Conservation (phyloP, 1,140 invertebrate species). For the Ooceraea biroi region DNA sequence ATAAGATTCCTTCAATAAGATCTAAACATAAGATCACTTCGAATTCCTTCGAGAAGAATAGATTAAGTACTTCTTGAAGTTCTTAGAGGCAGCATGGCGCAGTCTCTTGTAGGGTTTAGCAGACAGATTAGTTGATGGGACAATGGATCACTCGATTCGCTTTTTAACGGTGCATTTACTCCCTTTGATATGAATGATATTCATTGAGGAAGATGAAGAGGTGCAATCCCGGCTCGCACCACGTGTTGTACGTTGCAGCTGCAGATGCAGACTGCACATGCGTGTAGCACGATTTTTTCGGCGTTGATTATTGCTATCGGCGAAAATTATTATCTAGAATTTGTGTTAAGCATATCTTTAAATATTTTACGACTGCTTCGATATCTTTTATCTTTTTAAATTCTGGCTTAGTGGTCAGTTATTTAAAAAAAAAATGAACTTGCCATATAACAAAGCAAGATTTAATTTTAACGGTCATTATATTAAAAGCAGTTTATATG, state of each 20-base stretch:
- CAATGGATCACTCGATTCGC: conserved; percentile 21
- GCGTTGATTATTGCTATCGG: neutral
- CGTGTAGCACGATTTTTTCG: neutral
- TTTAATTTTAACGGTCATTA: no score
- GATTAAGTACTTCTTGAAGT: neutral
- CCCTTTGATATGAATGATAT: conserved; percentile 25
- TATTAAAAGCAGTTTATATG: no score
- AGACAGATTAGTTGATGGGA: conserved; percentile 26
- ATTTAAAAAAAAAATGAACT: no score
- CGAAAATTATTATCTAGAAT: neutral
- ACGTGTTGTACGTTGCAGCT: neutral
- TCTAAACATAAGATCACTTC: neutral
- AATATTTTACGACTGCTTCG: no score
- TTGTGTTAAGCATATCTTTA: no score
- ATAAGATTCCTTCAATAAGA: no score
- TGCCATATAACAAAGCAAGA: no score
- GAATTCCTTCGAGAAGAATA: neutral
- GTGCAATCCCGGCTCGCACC: neutral
- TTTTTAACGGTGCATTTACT: conserved; percentile 32
- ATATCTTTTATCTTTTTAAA: no score
- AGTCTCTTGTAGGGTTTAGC: neutral
- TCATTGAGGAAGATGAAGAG: conserved; percentile 29
- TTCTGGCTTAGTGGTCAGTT: no score
- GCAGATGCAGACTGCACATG: conserved; percentile 6
- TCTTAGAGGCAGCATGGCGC: no score